phyloP scores from a whole-genome alignment of 2,888 invertebrate species.

The Spilarctia lutea region DNA sequence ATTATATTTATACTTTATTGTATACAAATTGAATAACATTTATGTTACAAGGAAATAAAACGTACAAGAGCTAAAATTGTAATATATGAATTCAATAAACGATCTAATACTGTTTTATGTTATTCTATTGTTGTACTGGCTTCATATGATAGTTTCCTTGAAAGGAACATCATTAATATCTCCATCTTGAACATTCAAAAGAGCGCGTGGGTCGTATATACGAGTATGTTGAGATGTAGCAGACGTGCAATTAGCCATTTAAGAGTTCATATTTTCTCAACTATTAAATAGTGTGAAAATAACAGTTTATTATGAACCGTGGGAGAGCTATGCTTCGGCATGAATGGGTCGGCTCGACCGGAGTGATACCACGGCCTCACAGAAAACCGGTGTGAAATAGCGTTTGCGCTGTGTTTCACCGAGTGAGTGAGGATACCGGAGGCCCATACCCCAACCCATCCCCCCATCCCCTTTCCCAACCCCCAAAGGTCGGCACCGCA shows the following conservation, averaged over 20 bases:
- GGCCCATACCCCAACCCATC: too few species aligned
- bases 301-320: background rate
- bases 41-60: too few species aligned
- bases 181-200: background rate
- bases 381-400: too few species aligned
- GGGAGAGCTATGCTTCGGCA: too few species aligned
- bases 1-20: too few species aligned
- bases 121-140: background rate
- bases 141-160: background rate
- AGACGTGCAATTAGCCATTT: background rate
- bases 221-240: background rate
- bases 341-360: too few species aligned
- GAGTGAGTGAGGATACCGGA: too few species aligned
- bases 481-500: too few species aligned
- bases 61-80: background rate
- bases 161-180: background rate
- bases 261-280: background rate
- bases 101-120: background rate
- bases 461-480: too few species aligned
- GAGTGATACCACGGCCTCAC: too few species aligned
- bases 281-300: background rate
- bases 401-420: too few species aligned
- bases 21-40: too few species aligned
- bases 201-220: background rate
- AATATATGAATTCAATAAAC: background rate